Conservation (phyloP, 2,888 invertebrate genomes). For the Kuschelorhynchus macadamiae region DNA sequence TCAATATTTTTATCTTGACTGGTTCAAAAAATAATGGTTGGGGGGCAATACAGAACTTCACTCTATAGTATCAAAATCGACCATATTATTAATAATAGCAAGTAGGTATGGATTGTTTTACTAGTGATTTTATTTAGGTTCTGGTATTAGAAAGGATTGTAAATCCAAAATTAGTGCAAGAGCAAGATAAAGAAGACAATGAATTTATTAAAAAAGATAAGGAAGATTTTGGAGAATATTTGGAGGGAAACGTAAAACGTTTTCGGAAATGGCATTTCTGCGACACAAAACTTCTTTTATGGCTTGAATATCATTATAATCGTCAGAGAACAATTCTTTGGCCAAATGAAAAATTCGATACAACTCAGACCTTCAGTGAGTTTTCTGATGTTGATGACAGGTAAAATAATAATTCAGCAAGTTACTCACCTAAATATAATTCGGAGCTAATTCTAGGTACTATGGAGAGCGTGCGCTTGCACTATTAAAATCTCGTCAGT, state of each 20-base stretch:
- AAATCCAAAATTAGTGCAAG: slow-evolving; percentile 2
- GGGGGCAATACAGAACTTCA: no score
- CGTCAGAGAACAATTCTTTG: slow-evolving; percentile 66
- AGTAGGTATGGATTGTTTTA: no score
- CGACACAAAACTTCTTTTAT: slow-evolving; percentile 65
- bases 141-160: slow-evolving; percentile 28
- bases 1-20: no score
- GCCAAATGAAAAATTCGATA: slow-evolving; percentile 66
- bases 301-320: slow-evolving; percentile 67
- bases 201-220: slow-evolving; percentile 23
- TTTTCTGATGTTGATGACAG: slow-evolving; percentile 30
- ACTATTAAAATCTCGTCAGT: no score
- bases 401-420: no score
- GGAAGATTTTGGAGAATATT: slow-evolving; percentile 58
- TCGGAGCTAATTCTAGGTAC: no score
- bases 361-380: slow-evolving; percentile 51
- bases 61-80: no score
- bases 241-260: slow-evolving; percentile 13
- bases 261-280: slow-evolving; percentile 39
- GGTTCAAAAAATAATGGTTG: no score
- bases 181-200: neutral
- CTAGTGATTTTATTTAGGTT: slow-evolving; percentile 25
- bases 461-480: no score
- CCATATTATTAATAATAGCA: no score
- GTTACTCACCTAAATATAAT: no score